Evolutionary conservation across 1,140 invertebrate species (phyloP).

Genomic region (Andrena cerasifolii): DNA sequence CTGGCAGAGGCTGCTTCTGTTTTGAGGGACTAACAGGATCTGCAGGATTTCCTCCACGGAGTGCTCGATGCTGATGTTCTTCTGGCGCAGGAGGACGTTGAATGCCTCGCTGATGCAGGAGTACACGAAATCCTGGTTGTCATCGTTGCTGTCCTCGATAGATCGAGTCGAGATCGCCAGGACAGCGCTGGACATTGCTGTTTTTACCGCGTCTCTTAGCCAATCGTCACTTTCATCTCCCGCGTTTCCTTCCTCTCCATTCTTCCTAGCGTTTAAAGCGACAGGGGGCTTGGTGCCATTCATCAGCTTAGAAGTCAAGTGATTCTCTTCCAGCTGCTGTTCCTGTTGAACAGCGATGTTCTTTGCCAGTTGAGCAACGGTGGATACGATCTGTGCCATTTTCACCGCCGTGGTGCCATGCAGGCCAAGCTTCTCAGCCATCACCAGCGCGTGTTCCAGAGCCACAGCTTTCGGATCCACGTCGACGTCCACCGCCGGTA

Average conservation of each 20-base stretch:
- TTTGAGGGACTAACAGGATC: constrained; percentile 77
- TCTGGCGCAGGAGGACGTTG: constrained; percentile 73
- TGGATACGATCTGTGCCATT: constrained; percentile 80
- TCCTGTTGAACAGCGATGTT: constrained; percentile 74
- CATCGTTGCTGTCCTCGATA: constrained; percentile 76
- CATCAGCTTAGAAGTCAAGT: constrained; percentile 39
- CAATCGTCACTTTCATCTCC: constrained; percentile 75
- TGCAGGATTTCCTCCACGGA: constrained; percentile 82
- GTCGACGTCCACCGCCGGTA: constrained; percentile 85
- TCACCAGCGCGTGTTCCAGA: constrained; percentile 77
- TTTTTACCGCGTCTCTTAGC: constrained; percentile 83
- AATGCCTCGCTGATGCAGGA: constrained; percentile 83
- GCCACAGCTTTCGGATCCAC: constrained; percentile 83
- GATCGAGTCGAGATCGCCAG: constrained; percentile 82
- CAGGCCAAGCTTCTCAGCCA: constrained; percentile 79
- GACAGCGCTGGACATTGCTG: constrained; percentile 83
- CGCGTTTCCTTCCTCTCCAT: constrained; percentile 62
- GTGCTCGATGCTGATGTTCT: constrained; percentile 79
- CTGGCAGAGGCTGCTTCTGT: constrained; percentile 74
- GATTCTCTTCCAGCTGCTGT: constrained; percentile 50
- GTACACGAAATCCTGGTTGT: constrained; percentile 82
- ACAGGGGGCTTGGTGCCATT: constrained; percentile 69
- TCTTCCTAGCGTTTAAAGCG: constrained; percentile 59
- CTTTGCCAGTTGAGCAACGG: constrained; percentile 76
- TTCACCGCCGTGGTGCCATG: constrained; percentile 78